Evolutionary conservation across 2,113 vertebrate genomes (phyloP), one percentile per base, ranked within the genome.

Genomic region (Oncorhynchus gorbuscha): DNA sequence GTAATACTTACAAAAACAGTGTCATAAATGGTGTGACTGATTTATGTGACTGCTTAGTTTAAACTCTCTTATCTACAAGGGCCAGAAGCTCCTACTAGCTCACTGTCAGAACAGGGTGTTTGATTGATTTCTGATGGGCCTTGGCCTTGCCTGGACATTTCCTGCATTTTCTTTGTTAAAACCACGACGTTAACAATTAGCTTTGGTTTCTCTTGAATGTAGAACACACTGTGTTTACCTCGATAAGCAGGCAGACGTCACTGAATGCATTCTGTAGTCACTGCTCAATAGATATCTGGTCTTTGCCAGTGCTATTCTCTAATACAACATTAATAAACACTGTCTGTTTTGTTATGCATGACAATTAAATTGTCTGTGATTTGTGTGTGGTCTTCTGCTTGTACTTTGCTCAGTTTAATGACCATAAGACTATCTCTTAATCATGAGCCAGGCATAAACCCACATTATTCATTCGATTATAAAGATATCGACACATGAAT

Each of bases 191-290:
- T 24, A 70, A 61, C 22, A 20, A 30, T 71, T 26, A 76, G 9
- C 69, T 71, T 76, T 14, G 39, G 55, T 16, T 9, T 51, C 35
- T 5, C 48, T 64, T 61, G 22, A 45, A 71, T 66, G 28, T 69
- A 67, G 49, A 70, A 68, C 69, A 24, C 18, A 49, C 30, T 58
- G 28, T 73, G 30, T 73, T 73, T 72, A 72, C 71, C 71, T 16
- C 18, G 28, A 72, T 72, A 73, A 73, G 58, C 71, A 72, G 71
- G 70, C 49, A 28, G 51, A 51, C 18, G 1, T 16, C 39, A 55
- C 28, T 20, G 71, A 16, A n/a, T 73, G 55, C 9, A 61, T 22
- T 20, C 26, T 39, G 18, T 61, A 73, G 14, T 62, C 51, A 61
- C 51, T 73, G 71, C 51, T 35, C 55, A 61, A 22, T n/a, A 35